These are phyloP conservation scores for Corbicula japonica DNA, from an alignment of 2,888 invertebrate genomes.

Conservation along the genomic window DNA sequence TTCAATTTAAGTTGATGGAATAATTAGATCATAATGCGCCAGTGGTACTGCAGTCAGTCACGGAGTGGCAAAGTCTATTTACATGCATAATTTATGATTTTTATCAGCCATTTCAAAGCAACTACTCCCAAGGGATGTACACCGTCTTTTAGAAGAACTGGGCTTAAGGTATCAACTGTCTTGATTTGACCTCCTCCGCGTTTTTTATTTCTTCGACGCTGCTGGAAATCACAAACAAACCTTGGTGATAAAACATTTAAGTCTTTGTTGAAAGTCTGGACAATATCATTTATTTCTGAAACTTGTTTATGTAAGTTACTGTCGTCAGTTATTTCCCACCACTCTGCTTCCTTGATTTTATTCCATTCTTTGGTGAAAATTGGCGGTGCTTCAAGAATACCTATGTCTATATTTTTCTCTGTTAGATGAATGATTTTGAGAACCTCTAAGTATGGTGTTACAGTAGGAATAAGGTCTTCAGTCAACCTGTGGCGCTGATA, in stretches of 20 bases:
- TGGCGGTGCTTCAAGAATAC: conserved; percentile 25
- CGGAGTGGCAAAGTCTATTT: neutral
- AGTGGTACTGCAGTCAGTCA: neutral
- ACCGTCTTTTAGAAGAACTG: conserved; percentile 6
- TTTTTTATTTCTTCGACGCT: neutral
- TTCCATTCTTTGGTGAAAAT: conserved; percentile 23
- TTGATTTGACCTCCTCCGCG: neutral
- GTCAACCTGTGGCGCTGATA: neutral
- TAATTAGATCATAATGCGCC: too few relatives aligned
- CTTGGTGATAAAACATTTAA: conserved; percentile 10
- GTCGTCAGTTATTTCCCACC: conserved; percentile 4
- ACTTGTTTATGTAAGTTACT: conserved; percentile 11
- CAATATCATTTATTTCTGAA: neutral
- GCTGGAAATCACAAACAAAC: conserved; percentile 1
- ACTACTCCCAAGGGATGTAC: conserved; percentile 15
- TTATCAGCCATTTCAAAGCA: conserved; percentile 8
- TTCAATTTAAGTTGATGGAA: neutral
- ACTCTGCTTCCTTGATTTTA: neutral
- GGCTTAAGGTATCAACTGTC: neutral
- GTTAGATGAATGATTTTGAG: conserved; percentile 1
- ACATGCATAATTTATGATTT: neutral
- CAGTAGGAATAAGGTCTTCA: neutral
- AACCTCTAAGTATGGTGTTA: neutral
- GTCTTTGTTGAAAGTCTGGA: neutral
- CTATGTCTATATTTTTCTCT: conserved; percentile 8